These are phyloP conservation scores for Leuciscus waleckii DNA, from an alignment of 2,797 vertebrate species.

Conservation along the genomic window DNA sequence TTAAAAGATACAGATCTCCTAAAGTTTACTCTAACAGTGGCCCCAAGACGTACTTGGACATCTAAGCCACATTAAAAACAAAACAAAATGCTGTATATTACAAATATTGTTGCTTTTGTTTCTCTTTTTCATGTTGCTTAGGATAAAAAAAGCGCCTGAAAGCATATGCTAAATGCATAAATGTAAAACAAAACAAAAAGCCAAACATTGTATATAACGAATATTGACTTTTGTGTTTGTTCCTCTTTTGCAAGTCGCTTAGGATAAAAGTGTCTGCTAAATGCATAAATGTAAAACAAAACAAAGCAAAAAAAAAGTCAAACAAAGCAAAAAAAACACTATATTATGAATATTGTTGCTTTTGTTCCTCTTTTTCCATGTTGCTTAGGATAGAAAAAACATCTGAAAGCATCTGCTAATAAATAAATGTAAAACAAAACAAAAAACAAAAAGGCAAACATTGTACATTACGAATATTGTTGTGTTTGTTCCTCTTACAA, in stretches of 20 bases:
- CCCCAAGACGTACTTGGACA: background rate
- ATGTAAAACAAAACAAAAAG: background rate
- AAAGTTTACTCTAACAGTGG: background rate
- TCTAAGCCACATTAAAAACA: slow-evolving; percentile 1
- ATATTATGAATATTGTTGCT: no score
- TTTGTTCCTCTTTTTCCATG: background rate
- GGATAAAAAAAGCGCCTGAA: background rate
- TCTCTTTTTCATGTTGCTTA: background rate
- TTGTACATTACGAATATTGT: no score
- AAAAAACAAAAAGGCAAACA: no score
- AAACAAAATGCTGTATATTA: background rate
- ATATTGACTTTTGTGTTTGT: background rate
- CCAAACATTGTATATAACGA: background rate
- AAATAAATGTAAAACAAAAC: background rate
- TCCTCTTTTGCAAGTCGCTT: background rate
- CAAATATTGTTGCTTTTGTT: background rate
- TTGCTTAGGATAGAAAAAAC: background rate
- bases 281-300: background rate
- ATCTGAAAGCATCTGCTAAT: background rate
- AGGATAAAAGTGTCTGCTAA: background rate
- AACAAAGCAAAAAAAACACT: background rate
- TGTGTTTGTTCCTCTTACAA: no score
- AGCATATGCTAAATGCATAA: background rate
- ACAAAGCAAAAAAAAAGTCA: background rate
- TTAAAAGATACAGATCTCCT: slow-evolving; percentile 13